These are phyloP conservation scores for Penaeus japonicus DNA, from an alignment of 1,140 invertebrate species.

Conservation along the genomic window DNA sequence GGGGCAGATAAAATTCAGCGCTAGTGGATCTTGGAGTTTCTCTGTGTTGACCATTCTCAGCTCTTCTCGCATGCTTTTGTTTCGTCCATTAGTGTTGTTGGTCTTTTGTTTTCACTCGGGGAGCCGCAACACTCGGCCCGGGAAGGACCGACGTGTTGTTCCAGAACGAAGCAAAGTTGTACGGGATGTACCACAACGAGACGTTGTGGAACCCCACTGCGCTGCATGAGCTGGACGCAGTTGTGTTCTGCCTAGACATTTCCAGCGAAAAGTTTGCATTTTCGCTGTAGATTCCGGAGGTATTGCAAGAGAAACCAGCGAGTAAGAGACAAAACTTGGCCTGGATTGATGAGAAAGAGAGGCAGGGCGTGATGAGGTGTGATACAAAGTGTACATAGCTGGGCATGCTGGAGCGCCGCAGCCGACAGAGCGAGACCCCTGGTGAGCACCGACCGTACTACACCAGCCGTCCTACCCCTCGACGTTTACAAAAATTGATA, in stretches of 20 bases:
- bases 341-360: slow-evolving; percentile 1
- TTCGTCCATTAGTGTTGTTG: slow-evolving; percentile 30
- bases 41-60: slow-evolving; percentile 44
- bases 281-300: neutral
- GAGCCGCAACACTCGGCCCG: slow-evolving; percentile 17
- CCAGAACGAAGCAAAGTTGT: slow-evolving; percentile 25
- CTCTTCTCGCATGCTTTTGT: slow-evolving; percentile 27
- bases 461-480: neutral
- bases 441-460: slow-evolving; percentile 21
- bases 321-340: neutral
- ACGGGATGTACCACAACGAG: slow-evolving; percentile 14
- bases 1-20: slow-evolving; percentile 2
- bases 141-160: neutral
- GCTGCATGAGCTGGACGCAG: neutral
- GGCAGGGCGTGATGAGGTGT: neutral
- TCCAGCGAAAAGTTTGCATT: neutral
- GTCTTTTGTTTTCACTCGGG: slow-evolving; percentile 34
- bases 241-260: neutral
- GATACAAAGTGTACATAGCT: neutral
- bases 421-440: slow-evolving; percentile 41
- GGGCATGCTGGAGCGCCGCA: neutral
- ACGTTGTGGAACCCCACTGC: slow-evolving; percentile 10
- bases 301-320: neutral
- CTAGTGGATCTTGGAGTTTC: slow-evolving; percentile 8
- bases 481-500: slow-evolving; percentile 1